Evolutionary conservation across 2,113 vertebrate species (phyloP).

Genomic region (Lanius ludovicianus): DNA sequence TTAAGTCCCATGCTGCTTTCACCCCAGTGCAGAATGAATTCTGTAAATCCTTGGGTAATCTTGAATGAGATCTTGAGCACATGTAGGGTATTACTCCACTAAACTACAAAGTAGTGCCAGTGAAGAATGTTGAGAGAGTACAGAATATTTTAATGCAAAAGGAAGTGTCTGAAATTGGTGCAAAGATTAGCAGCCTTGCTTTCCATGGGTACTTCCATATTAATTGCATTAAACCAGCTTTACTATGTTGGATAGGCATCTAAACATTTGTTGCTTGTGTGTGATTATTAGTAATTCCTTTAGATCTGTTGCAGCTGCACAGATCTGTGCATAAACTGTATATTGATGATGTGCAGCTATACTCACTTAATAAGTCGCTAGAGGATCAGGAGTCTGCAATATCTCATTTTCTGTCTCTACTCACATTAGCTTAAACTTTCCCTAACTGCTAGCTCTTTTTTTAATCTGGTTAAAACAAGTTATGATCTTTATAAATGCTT

Average conservation of each 20-base stretch:
- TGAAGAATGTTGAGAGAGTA: neutral
- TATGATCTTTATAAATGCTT: neutral
- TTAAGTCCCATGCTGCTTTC: neutral
- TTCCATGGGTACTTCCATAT: neutral
- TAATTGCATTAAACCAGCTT: neutral
- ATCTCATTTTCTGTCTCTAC: neutral
- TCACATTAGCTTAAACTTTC: neutral
- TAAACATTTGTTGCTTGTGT: neutral
- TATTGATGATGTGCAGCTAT: neutral
- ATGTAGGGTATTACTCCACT: neutral
- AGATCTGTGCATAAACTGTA: neutral
- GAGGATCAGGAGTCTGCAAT: neutral
- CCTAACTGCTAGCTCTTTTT: neutral
- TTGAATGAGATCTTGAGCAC: neutral
- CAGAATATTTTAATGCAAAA: neutral
- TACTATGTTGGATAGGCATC: neutral
- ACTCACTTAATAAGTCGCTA: neutral
- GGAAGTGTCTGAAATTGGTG: neutral
- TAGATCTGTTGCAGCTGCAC: neutral
- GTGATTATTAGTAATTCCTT: neutral
- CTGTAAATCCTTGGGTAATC: conserved; percentile 4
- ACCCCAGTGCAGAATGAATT: neutral
- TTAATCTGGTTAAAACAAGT: no score
- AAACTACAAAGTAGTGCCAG: neutral
- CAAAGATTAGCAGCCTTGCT: neutral